A percentile compares a stretch with the other conserved stretches of the same genome.
Conservation (phyloP, 2,888 invertebrate species). For the Drosophila paramelanica region DNA sequence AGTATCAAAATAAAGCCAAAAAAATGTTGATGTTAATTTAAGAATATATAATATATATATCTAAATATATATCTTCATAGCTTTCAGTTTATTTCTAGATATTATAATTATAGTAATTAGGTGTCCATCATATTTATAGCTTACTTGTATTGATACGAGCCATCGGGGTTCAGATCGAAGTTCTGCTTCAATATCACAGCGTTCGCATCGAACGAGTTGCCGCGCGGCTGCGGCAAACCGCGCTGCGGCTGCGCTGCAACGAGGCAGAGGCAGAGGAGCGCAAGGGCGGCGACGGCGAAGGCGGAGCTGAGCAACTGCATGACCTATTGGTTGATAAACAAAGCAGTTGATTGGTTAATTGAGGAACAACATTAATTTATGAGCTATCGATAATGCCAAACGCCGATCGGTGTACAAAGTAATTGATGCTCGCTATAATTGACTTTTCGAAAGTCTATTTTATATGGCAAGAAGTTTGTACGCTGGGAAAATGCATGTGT, state of each 20-base stretch:
- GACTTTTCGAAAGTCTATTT: slow-evolving; percentile 40
- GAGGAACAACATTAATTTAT: slow-evolving; percentile 32
- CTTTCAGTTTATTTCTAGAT: not conserved
- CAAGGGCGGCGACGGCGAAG: slow-evolving; percentile 75
- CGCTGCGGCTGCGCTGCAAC: slow-evolving; percentile 83
- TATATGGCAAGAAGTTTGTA: slow-evolving; percentile 25
- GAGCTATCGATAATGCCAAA: slow-evolving; percentile 50
- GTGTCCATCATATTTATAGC: slow-evolving; percentile 43
- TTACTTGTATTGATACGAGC: slow-evolving; percentile 86
- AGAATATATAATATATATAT: too few species aligned
- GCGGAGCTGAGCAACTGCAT: slow-evolving; percentile 82
- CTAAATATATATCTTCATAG: too few species aligned
- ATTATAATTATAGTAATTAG: not conserved
- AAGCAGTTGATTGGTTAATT: slow-evolving; percentile 37
- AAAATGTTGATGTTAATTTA: too few species aligned
- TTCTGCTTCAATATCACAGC: slow-evolving; percentile 86
- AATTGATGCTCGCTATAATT: slow-evolving; percentile 31
- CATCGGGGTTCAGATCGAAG: slow-evolving; percentile 86
- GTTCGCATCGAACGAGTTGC: slow-evolving; percentile 82
- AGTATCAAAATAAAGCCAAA: too few species aligned
- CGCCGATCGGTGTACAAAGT: slow-evolving; percentile 40
- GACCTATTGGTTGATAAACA: slow-evolving; percentile 72
- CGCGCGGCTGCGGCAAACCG: slow-evolving; percentile 78
- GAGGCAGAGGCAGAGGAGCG: slow-evolving; percentile 80
- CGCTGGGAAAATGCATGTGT: slow-evolving; percentile 11